phyloP scores from a whole-genome alignment of 1,140 invertebrate genomes.

The Neocloeon triangulifer region DNA sequence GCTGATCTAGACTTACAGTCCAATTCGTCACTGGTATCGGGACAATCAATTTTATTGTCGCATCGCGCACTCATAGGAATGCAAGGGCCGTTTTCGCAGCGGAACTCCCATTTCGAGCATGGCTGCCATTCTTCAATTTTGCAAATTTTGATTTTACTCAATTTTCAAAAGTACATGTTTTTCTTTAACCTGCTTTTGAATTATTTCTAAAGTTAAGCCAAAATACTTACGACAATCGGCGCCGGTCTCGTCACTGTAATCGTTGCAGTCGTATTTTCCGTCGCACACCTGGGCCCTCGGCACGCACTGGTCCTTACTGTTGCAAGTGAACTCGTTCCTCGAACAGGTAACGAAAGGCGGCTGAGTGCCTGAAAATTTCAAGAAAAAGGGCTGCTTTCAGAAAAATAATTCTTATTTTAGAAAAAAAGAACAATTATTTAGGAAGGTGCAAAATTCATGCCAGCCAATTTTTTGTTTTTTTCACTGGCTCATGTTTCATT shows the following conservation, averaged over 20 bases:
- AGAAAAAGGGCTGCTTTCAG: no score
- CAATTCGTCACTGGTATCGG: slow-evolving; percentile 40
- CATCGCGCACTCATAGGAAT: slow-evolving; percentile 28
- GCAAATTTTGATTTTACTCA: not conserved
- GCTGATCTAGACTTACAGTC: slow-evolving; percentile 20
- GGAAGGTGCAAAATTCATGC: no score
- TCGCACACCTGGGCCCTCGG: slow-evolving; percentile 8
- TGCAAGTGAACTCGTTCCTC: no score
- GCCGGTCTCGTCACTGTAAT: slow-evolving; percentile 43
- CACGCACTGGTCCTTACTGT: slow-evolving; percentile 8
- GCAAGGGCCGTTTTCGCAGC: slow-evolving; percentile 43
- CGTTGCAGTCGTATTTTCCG: slow-evolving; percentile 32
- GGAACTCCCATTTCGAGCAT: slow-evolving; percentile 17
- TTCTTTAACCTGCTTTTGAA: not conserved
- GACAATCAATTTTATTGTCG: slow-evolving; percentile 36
- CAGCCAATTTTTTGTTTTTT: no score
- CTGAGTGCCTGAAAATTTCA: no score
- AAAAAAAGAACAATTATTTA: no score
- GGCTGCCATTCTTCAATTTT: slow-evolving; percentile 10
- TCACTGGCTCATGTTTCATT: no score
- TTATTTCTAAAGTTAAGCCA: not conserved
- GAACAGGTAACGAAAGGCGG: no score
- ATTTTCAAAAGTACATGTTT: not conserved
- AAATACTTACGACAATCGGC: slow-evolving; percentile 38
- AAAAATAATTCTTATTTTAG: no score